Evolutionary conservation across 1,140 invertebrate genomes (phyloP).

Genomic region (Calliopsis andreniformis): DNA sequence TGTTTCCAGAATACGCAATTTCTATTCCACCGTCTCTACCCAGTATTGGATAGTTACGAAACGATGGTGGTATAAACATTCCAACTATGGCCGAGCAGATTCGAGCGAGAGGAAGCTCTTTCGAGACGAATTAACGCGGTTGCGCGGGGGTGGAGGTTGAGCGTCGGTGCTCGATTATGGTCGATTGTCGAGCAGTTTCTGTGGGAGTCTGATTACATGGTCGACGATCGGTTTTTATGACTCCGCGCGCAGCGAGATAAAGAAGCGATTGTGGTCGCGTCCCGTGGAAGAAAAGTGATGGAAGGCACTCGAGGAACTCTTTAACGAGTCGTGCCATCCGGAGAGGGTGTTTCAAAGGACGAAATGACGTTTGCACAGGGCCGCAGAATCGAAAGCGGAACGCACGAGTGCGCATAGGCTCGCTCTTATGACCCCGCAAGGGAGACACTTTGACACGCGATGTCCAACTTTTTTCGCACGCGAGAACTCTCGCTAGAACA

Average conservation of each 20-base stretch:
- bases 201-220: conserved; percentile 16
- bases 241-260: conserved; percentile 13
- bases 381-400: neutral
- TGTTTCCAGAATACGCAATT: conserved; percentile 36
- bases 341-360: conserved; percentile 33
- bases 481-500: too few species aligned
- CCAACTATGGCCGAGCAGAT: neutral
- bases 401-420: neutral
- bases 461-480: neutral
- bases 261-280: conserved; percentile 19
- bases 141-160: too few species aligned
- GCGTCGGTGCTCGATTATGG: conserved; percentile 19
- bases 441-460: neutral
- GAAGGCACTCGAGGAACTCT: conserved; percentile 22
- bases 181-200: conserved; percentile 14
- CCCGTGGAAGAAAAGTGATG: conserved; percentile 17
- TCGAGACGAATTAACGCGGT: conserved; percentile 16
- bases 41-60: conserved; percentile 22
- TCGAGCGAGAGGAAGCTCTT: neutral
- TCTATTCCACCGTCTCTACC: conserved; percentile 1
- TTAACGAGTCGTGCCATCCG: conserved; percentile 19
- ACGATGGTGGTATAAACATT: conserved; percentile 19
- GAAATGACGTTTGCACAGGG: conserved; percentile 39
- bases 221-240: conserved; percentile 43
- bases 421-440: neutral